Evolutionary conservation across 2,113 vertebrate genomes (phyloP).

Genomic region (Hystrix cristata): DNA sequence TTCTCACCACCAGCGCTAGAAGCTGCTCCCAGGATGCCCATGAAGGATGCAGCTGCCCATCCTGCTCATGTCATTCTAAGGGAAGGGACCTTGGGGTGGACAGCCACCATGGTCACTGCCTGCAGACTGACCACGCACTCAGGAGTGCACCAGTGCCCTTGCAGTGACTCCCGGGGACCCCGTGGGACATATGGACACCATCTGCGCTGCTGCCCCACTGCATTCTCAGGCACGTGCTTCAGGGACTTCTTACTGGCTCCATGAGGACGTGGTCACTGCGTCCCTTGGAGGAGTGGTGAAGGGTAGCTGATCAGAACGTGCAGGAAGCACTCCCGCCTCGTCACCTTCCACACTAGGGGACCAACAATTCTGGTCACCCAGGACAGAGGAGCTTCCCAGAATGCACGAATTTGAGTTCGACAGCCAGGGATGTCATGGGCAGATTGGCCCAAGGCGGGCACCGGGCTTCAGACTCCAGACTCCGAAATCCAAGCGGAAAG

Average conservation of each 20-base stretch:
- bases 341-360: neutral
- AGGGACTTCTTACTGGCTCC: neutral
- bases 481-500: neutral
- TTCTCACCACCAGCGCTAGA: neutral
- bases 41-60: neutral
- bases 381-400: neutral
- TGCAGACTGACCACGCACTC: neutral
- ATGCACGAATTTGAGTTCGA: neutral
- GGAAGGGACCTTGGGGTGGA: no score
- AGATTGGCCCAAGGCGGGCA: fast-evolving
- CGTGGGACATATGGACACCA: fast-evolving
- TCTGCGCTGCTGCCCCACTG: fast-evolving
- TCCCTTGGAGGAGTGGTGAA: no score
- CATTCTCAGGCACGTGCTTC: neutral
- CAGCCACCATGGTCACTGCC: fast-evolving
- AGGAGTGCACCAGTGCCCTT: neutral
- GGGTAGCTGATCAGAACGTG: neutral
- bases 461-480: neutral
- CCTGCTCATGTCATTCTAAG: neutral
- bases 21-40: neutral
- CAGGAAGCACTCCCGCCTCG: fast-evolving
- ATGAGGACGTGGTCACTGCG: neutral
- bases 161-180: no score
- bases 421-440: no score
- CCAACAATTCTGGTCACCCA: neutral